phyloP scores from a whole-genome alignment of 2,888 invertebrate species.

The Clepsis dumicolana region DNA sequence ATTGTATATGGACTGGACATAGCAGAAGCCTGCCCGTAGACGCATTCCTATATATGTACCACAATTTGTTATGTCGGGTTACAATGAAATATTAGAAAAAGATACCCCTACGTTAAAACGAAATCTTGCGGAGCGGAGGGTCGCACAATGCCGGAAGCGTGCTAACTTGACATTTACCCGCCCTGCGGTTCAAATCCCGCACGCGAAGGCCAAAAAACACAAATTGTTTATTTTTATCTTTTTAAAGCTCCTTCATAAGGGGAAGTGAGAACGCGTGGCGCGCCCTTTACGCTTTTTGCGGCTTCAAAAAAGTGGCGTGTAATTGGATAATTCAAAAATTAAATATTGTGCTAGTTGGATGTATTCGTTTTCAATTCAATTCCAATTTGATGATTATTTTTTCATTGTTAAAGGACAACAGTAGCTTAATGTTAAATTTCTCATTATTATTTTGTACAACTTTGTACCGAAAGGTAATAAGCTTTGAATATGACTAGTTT shows the following conservation, averaged over 20 bases:
- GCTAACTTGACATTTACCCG: slow-evolving; percentile 69
- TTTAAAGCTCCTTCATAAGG: slow-evolving; percentile 66
- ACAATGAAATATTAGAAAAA: slow-evolving; percentile 21
- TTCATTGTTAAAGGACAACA: not conserved
- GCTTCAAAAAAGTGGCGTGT: slow-evolving; percentile 39
- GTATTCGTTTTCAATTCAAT: not conserved
- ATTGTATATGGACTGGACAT: too few species aligned
- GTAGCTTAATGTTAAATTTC: not conserved
- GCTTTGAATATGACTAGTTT: too few species aligned
- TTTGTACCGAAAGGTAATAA: too few species aligned
- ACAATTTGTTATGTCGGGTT: not conserved
- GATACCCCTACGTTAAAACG: slow-evolving; percentile 47
- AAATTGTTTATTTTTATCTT: slow-evolving; percentile 73
- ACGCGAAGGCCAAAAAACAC: slow-evolving; percentile 77
- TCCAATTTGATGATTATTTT: not conserved
- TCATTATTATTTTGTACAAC: too few species aligned
- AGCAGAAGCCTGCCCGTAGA: not conserved
- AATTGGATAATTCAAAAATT: slow-evolving; percentile 33
- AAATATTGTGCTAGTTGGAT: slow-evolving; percentile 5
- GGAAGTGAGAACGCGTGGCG: slow-evolving; percentile 46
- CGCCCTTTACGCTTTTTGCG: slow-evolving; percentile 56
- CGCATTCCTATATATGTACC: not conserved
- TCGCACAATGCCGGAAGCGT: slow-evolving; percentile 72
- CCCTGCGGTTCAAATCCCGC: slow-evolving; percentile 64
- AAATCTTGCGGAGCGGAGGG: slow-evolving; percentile 55